Base-by-base conservation (phyloP, 2,113 vertebrate genomes). In the Euleptes europaea region DNA sequence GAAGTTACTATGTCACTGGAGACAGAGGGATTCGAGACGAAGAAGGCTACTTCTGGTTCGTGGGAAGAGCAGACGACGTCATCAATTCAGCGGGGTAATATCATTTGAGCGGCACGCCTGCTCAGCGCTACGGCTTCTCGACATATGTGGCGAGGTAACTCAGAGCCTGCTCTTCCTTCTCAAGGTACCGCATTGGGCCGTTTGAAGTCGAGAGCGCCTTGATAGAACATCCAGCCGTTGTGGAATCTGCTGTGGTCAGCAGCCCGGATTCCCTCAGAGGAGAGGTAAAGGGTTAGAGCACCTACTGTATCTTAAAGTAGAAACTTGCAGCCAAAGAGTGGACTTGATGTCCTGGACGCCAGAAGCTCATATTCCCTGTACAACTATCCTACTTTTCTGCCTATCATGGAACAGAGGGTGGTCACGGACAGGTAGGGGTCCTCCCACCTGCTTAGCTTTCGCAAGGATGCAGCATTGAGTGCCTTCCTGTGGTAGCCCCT, bases 121-220 rank as follows among this genome's bases (percentile, higher is more conserved):
- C 15, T 38, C 69, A 74, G 23, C 3, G 60, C 83, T 31, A 3
- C 2, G 1, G 0, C 54, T 66, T 69, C 6, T 42, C 2, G 19
- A 17, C 21, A 57, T 57, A 6, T 23, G 23, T 28, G 28, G 67
- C 72, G 1, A 79, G 35, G n/a, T n/a, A 15, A 38, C 15, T 51
- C 65, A 63, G 49, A 51, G 2, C 47, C 33, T 73, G 78, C 86
- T 28, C n/a, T 85, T 71, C 3, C 1, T 73, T 87, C 88, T 28
- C 51, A 91, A 98, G 97, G 35, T 98, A 97, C 78, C 95, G 97
- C 40, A 97, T 98, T 51, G 97, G 97, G 71, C 97, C 97, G 1
- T 97, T 97, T 92, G 97, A 98, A 85, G 95, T 97, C 84, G 97
- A 98, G 93, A 97, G 95, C 49, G 96, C 96, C n/a, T 87, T 98